Percentiles rank a stretch among this genome's conserved stretches.
phyloP scores from a whole-genome alignment of 2,113 vertebrate species.

The Aptenodytes forsteri region DNA sequence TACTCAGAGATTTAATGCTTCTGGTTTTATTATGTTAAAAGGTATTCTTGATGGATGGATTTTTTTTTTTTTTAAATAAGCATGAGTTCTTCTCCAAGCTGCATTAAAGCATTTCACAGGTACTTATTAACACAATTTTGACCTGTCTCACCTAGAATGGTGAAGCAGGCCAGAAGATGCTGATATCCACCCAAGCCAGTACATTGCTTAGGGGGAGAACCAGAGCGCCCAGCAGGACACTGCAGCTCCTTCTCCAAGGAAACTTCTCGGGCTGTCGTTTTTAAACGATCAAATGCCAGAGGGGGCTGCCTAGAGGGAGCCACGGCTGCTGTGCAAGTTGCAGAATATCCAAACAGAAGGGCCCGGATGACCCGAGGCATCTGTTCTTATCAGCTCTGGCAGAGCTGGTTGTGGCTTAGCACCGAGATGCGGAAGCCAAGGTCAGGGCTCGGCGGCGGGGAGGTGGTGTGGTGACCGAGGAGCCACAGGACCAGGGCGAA shows the following conservation, averaged over 20 bases:
- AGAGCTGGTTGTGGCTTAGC: neutral
- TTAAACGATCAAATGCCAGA: neutral
- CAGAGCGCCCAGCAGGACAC: neutral
- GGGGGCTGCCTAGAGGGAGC: neutral
- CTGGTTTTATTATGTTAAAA: neutral
- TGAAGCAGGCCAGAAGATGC: neutral
- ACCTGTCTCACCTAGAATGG: neutral
- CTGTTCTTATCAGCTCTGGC: neutral
- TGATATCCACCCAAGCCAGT: neutral
- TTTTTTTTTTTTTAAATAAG: neutral
- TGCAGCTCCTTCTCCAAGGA: neutral
- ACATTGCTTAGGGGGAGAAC: too few species aligned
- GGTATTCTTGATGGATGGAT: neutral
- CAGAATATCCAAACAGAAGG: neutral
- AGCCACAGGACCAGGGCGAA: neutral
- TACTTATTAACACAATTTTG: neutral
- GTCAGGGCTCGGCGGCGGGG: too few species aligned
- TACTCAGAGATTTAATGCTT: neutral
- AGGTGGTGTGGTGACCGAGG: rapidly evolving
- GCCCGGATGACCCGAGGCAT: rapidly evolving
- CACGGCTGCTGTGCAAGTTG: neutral
- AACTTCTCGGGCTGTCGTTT: neutral
- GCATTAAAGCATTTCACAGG: neutral
- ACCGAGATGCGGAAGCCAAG: neutral
- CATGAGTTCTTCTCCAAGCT: neutral